Base-by-base conservation (phyloP, 2,888 invertebrate species). In the Spilosoma lubricipeda region DNA sequence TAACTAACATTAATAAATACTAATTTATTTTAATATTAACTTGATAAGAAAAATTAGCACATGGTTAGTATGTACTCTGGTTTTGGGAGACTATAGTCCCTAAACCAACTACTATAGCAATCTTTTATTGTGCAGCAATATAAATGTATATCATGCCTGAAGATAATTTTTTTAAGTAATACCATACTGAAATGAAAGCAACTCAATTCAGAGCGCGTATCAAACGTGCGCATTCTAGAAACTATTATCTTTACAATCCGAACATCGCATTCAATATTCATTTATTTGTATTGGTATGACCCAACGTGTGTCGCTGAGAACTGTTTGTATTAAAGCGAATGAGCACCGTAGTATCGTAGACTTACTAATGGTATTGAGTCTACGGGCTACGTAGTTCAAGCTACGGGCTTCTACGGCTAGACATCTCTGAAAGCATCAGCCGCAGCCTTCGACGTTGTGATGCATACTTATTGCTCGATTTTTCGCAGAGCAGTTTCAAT, bases 381-480 rank as follows among this genome's bases (percentile, higher is more conserved):
- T 78, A 79, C 71, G 45, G 74, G 67, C 63, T 82, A 75, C 77
- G 76, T 56, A 67, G 68, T 71, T 63, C 70, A n/a, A 30, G 74
- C 75, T 79, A 80, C 81, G 82, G 80, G 69, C 79, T 78, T 76
- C 66, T 73, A 74, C 75, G 76, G 83, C 89, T 89, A 93, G 93
- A 93, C 93, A 92, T 93, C 91, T 91, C 90, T 88, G 89, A 87
- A 86, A 89, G 89, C 91, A 91, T 92, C 93, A 91, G 91, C 91
- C 90, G 83, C 91, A 84, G 86, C 80, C 80, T 80, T 80, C 83
- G 80, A 83, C 87, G 83, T 88, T 86, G 93, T 91, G 93, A 94
- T 95, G 95, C 95, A 95, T 95, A 95, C 95, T 92, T 95, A 95
- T 94, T 91, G 92, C 92, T 87, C 90, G 92, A 94, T 95, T 95